Base-by-base conservation (phyloP, 1,140 invertebrate species). In the Linepithema humile region DNA sequence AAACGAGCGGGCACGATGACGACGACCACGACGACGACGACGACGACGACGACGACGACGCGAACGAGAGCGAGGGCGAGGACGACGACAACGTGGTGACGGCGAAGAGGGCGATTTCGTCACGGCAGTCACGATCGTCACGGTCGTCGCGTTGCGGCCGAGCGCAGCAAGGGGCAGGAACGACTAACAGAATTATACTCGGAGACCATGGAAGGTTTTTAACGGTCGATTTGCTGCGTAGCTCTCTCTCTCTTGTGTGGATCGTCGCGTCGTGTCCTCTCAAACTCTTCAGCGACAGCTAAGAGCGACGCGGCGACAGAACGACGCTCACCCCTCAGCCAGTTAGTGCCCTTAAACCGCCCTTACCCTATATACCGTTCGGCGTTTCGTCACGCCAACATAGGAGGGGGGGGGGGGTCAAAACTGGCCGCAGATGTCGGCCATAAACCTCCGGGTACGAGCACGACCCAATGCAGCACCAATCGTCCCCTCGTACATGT, bases 391-490 rank as follows among this genome's bases (percentile, higher is more conserved):
- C 92, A 93, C 91, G 89, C 91, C 84, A 74, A 80, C 48, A n/a
- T n/a, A n/a, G n/a, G n/a, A n/a, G n/a, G n/a, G n/a, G n/a, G n/a
- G n/a, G 59, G 92, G 92, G 92, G 92, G 92, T 93, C 92, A 92
- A 91, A 93, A 93, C 93, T 93, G 91, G 89, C 93, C 93, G 92
- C 93, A 94, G 93, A 94, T 94, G 93, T 93, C 92, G 90, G 83
- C 89, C 85, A 91, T 94, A 93, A 93, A 92, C 83, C 86, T 87
- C 77, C 82, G 9, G 59, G 82, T 67, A 82, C 73, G 73, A 43
- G 55, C 69, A 74, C 73, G 65, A 90, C 48, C 73, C 80, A 73
- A 88, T 78, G 78, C 67, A 57, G 40, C 32, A 59, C 40, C n/a
- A 48, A 20, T 70, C 43, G 38, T 55, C 64, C 77, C 43, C 45